Evolutionary conservation across 1,140 invertebrate species (phyloP).

Genomic region (Orius insidiosus): DNA sequence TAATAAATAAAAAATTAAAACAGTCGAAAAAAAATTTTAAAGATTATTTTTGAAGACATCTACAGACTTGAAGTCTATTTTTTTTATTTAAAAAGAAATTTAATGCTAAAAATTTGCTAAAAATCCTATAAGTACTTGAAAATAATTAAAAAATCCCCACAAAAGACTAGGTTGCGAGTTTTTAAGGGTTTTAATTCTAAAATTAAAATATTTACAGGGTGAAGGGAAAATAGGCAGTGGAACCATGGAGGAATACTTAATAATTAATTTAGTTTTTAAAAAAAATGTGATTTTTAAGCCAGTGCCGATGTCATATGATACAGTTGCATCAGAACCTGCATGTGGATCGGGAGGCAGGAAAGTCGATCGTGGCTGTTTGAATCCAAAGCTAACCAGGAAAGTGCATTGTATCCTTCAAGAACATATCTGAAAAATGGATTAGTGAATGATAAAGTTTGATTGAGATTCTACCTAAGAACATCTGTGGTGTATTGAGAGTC

Average conservation of each 20-base stretch:
- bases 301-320: constrained; percentile 87
- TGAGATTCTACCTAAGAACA: constrained; percentile 92
- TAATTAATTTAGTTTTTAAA: not conserved
- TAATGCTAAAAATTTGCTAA: too few relatives aligned
- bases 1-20: not conserved
- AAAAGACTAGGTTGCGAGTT: too few relatives aligned
- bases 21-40: too few relatives aligned
- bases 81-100: too few relatives aligned
- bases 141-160: too few relatives aligned
- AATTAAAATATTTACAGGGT: not conserved
- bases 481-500: constrained; percentile 92
- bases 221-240: not conserved
- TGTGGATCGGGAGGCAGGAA: constrained; percentile 96
- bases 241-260: not conserved
- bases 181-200: too few relatives aligned
- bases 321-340: constrained; percentile 90
- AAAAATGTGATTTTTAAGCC: constrained; percentile 37
- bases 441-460: too few relatives aligned
- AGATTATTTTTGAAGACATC: too few relatives aligned
- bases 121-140: too few relatives aligned
- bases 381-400: constrained; percentile 96
- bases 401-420: constrained; percentile 92
- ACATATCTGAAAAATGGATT: constrained; percentile 74
- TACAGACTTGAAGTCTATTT: too few relatives aligned
- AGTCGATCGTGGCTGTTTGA: constrained; percentile 83